Evolutionary conservation across 2,113 vertebrate species (phyloP).

Genomic region (Vireo altiloquus): DNA sequence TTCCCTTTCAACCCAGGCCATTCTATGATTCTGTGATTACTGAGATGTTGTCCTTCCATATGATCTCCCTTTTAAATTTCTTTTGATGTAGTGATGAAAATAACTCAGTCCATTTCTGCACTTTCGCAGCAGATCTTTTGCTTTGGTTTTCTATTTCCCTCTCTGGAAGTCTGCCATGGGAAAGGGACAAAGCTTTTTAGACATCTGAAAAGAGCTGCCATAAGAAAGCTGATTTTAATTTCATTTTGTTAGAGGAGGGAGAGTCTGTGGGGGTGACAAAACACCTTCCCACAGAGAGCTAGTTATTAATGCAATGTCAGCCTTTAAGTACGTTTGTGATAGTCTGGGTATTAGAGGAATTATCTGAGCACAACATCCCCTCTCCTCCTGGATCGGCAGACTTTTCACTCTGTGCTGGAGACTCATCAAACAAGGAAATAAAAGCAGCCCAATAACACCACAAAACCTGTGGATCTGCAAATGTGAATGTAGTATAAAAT

Average conservation of each 20-base stretch:
- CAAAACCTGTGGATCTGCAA: constrained; percentile 8
- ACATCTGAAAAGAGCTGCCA: background rate
- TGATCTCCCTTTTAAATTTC: background rate
- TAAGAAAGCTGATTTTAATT: constrained; percentile 7
- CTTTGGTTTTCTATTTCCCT: background rate
- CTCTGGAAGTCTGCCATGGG: background rate
- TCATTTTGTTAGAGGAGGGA: background rate
- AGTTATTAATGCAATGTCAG: background rate
- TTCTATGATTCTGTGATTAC: background rate
- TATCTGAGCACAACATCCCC: background rate
- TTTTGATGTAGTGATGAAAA: background rate
- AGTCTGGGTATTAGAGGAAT: background rate
- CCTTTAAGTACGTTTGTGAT: background rate
- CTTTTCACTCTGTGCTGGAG: constrained; percentile 32
- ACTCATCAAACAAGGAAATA: constrained; percentile 47
- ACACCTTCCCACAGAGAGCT: background rate
- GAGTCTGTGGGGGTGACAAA: background rate
- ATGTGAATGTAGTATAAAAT: background rate
- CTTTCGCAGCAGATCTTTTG: background rate
- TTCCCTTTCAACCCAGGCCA: too few species aligned
- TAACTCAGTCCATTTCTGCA: background rate
- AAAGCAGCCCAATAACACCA: background rate
- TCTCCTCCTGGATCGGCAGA: constrained; percentile 27
- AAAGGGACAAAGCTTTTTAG: background rate
- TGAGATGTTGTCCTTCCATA: background rate